Conservation (phyloP, 2,797 vertebrate genomes). For the Cichlasoma orientale region DNA sequence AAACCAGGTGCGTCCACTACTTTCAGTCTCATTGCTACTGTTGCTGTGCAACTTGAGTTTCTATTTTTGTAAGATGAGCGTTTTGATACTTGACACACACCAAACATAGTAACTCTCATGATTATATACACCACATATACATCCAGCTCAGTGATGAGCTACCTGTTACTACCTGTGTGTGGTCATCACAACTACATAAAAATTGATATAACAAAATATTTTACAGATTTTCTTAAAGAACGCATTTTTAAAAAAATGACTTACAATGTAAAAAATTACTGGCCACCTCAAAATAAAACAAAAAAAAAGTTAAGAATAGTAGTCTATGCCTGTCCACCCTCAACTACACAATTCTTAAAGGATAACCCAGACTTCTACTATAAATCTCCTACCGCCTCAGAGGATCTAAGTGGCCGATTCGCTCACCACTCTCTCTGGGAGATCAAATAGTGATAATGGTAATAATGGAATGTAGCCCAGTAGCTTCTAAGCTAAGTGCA, state of each 20-base stretch:
- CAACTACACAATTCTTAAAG: not conserved
- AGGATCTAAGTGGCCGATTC: slow-evolving; percentile 46
- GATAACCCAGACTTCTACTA: slow-evolving; percentile 6
- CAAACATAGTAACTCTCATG: not conserved
- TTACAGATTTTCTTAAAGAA: not conserved
- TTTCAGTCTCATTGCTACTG: not conserved
- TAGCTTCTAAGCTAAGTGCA: slow-evolving; percentile 69
- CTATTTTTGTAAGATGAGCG: slow-evolving; percentile 20
- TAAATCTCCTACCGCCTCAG: slow-evolving; percentile 12
- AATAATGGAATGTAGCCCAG: slow-evolving; percentile 69
- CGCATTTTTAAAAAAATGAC: not conserved
- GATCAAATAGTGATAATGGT: slow-evolving; percentile 71
- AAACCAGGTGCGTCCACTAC: slow-evolving; percentile 86
- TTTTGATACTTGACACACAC: slow-evolving; percentile 11
- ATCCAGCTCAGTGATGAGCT: not conserved
- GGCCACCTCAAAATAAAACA: not conserved
- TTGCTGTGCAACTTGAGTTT: slow-evolving; percentile 10
- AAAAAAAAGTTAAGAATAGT: not conserved
- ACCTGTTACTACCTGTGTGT: not conserved
- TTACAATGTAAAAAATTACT: not conserved
- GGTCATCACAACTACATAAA: not conserved
- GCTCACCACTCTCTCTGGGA: slow-evolving; percentile 48
- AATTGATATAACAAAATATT: not conserved
- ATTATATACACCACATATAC: not conserved
- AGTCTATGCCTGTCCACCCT: not conserved